Evolutionary conservation across 2,113 vertebrate species (phyloP).

Genomic region (Hemiscyllium ocellatum): DNA sequence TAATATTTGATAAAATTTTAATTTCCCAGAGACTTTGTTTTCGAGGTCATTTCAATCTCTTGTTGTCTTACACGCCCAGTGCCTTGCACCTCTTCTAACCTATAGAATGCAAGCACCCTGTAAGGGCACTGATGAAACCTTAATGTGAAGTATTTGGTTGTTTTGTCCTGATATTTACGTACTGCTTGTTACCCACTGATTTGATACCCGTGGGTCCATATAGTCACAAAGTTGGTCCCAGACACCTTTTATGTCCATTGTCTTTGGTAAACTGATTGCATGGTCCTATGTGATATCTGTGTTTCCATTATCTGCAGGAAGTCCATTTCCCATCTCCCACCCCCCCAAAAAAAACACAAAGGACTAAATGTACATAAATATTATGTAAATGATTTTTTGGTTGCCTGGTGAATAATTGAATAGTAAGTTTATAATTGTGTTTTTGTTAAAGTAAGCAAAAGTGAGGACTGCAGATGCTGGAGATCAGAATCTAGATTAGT

Average conservation of each 20-base stretch:
- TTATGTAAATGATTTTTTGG: background rate
- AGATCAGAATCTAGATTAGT: no score
- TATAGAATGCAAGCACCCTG: background rate
- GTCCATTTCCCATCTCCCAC: no score
- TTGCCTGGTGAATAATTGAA: background rate
- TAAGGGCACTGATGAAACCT: background rate
- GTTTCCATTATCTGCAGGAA: no score
- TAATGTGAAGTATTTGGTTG: background rate
- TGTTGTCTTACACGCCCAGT: background rate
- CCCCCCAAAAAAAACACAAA: no score
- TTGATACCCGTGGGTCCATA: no score
- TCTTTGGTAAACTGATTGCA: no score
- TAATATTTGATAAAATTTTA: background rate
- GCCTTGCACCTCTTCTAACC: background rate
- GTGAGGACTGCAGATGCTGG: no score
- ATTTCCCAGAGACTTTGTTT: background rate
- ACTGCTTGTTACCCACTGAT: no score
- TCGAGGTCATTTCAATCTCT: background rate
- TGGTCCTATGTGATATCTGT: no score
- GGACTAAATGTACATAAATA: background rate
- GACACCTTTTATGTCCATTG: no score
- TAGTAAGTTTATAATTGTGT: background rate
- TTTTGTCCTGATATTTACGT: background rate
- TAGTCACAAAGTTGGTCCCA: no score
- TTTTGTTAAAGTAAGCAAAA: no score